Percentiles rank a stretch among this genome's conserved stretches.
These are phyloP conservation scores for Actenoides hombroni DNA, from an alignment of 2,113 vertebrate species.

Conservation along the genomic window DNA sequence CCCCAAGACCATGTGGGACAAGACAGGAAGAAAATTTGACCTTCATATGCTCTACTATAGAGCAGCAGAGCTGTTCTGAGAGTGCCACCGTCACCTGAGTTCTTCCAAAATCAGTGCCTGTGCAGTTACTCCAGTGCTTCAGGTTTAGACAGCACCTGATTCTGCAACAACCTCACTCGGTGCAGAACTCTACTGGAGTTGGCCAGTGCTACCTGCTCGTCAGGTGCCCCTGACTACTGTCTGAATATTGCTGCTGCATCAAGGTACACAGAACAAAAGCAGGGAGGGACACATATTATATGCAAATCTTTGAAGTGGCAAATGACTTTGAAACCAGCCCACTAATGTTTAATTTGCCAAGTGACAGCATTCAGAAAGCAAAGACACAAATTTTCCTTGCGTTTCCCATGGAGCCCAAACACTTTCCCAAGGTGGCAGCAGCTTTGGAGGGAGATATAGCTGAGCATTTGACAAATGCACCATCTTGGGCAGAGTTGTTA, in stretches of 20 bases:
- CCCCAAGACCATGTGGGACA: background rate
- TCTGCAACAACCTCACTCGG: background rate
- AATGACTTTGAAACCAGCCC: background rate
- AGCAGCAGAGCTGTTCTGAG: background rate
- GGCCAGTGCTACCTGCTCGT: background rate
- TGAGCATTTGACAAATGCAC: background rate
- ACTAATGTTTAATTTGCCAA: background rate
- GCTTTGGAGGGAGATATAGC: background rate
- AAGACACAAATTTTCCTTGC: background rate
- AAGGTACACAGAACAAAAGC: background rate
- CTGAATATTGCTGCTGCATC: background rate
- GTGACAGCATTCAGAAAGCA: background rate
- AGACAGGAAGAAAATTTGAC: background rate
- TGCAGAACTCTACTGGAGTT: background rate
- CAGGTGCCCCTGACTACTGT: background rate
- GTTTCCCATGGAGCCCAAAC: background rate
- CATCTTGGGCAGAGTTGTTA: background rate
- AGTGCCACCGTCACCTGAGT: background rate
- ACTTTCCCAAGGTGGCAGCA: background rate
- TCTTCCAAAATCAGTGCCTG: background rate
- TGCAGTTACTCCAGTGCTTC: background rate
- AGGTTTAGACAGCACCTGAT: background rate
- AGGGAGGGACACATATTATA: background rate
- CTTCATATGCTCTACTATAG: background rate
- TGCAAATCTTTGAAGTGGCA: background rate